Conservation (phyloP, 64 coral and sea anemone species). For the Cladopsammia gracilis region DNA sequence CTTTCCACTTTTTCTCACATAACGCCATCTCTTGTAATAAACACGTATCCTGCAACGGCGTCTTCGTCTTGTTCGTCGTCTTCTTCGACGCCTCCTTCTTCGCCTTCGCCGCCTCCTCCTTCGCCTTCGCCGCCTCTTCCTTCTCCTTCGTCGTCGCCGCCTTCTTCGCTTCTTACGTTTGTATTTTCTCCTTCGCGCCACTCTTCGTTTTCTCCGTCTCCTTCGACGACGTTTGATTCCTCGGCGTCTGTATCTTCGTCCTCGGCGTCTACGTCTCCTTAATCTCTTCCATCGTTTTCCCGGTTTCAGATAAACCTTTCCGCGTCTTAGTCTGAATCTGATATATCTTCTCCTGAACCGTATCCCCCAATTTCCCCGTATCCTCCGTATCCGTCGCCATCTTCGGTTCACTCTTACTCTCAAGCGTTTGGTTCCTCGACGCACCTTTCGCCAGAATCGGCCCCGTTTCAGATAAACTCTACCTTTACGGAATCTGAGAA, state of each 20-base stretch:
- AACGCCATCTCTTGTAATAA: constrained; percentile 7
- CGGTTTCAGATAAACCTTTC: background rate
- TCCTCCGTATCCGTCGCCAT: background rate
- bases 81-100: background rate
- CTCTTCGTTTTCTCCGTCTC: background rate
- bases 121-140: constrained; percentile 14
- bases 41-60: constrained; percentile 15
- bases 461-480: background rate
- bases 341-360: background rate
- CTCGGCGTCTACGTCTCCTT: background rate
- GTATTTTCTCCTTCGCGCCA: background rate
- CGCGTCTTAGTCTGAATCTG: background rate
- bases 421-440: background rate
- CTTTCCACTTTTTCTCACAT: background rate
- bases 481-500: background rate
- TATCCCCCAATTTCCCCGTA: background rate
- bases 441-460: background rate
- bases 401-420: background rate
- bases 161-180: constrained; percentile 15
- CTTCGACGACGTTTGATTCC: background rate
- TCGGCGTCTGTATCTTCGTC: background rate
- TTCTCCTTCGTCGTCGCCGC: constrained; percentile 8
- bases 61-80: background rate
- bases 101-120: constrained; percentile 9
- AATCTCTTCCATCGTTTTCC: background rate